Evolutionary conservation across 2,797 vertebrate species (phyloP).

Genomic region (Babyrousa celebensis): DNA sequence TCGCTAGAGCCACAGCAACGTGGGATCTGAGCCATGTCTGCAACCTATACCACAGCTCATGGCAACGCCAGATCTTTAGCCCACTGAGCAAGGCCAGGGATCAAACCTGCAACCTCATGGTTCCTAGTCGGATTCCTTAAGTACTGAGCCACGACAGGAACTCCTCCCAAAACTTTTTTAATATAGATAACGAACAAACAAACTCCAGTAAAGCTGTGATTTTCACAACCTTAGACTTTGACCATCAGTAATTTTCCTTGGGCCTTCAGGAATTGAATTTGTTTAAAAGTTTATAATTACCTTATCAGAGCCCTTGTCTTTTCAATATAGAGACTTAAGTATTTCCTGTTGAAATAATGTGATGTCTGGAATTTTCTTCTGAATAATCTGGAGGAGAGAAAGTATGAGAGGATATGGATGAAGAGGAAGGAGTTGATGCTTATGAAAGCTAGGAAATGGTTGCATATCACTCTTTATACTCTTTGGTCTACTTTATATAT

Average conservation of each 20-base stretch:
- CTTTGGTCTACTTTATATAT: neutral
- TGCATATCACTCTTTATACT: neutral
- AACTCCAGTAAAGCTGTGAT: neutral
- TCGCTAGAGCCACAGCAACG: too few relatives aligned
- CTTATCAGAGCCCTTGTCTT: neutral
- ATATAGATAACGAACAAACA: neutral
- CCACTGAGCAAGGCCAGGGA: too few relatives aligned
- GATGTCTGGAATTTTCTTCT: neutral
- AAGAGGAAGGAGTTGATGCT: neutral
- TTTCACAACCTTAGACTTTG: neutral
- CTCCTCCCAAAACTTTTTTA: neutral
- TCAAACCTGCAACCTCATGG: too few relatives aligned
- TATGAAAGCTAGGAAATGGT: neutral
- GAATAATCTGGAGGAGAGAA: neutral
- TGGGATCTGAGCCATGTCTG: too few relatives aligned
- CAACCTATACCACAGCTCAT: too few relatives aligned
- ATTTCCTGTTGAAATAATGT: slow-evolving; percentile 36
- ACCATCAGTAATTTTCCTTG: slow-evolving; percentile 10
- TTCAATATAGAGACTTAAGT: slow-evolving; percentile 5
- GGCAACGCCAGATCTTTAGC: too few relatives aligned
- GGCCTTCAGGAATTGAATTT: neutral
- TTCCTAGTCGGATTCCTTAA: too few relatives aligned
- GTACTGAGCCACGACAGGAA: too few relatives aligned
- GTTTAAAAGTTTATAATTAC: neutral
- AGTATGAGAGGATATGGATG: neutral